Conservation (phyloP, 2,888 invertebrate species). For the Chloromyia formosa region DNA sequence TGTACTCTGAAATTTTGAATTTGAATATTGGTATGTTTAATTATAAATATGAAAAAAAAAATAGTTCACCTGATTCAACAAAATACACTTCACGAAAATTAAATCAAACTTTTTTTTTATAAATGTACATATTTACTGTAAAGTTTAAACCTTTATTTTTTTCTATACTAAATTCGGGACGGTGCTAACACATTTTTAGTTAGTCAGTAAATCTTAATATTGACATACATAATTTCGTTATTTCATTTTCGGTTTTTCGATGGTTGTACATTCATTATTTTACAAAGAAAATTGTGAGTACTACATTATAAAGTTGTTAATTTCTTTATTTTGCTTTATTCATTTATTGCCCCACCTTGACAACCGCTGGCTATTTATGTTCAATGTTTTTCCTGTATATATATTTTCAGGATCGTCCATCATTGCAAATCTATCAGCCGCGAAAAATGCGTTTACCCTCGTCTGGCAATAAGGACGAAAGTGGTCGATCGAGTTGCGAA, state of each 20-base stretch:
- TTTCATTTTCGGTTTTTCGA: slow-evolving; percentile 42
- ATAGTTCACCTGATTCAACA: too few species aligned
- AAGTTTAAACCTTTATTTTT: too few species aligned
- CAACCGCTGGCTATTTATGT: too few species aligned
- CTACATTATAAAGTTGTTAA: not conserved
- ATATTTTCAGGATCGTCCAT: slow-evolving; percentile 81
- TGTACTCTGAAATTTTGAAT: too few species aligned
- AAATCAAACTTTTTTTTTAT: too few species aligned
- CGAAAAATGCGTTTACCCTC: slow-evolving; percentile 66
- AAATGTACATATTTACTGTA: too few species aligned
- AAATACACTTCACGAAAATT: too few species aligned
- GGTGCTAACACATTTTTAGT: not conserved
- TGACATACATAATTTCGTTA: slow-evolving; percentile 31
- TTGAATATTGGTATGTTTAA: too few species aligned
- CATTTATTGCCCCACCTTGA: too few species aligned
- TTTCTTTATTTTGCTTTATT: not conserved
- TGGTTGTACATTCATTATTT: slow-evolving; percentile 41
- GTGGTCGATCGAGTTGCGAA: slow-evolving; percentile 50
- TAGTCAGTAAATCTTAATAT: not conserved
- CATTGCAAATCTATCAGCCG: slow-evolving; percentile 89
- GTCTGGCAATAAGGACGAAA: slow-evolving; percentile 56
- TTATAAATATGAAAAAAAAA: too few species aligned
- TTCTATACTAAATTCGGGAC: too few species aligned
- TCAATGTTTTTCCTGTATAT: not conserved
- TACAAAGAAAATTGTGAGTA: slow-evolving; percentile 43